These are phyloP conservation scores for Drosophila chauvacae DNA, from an alignment of 1,140 invertebrate genomes.

Conservation along the genomic window DNA sequence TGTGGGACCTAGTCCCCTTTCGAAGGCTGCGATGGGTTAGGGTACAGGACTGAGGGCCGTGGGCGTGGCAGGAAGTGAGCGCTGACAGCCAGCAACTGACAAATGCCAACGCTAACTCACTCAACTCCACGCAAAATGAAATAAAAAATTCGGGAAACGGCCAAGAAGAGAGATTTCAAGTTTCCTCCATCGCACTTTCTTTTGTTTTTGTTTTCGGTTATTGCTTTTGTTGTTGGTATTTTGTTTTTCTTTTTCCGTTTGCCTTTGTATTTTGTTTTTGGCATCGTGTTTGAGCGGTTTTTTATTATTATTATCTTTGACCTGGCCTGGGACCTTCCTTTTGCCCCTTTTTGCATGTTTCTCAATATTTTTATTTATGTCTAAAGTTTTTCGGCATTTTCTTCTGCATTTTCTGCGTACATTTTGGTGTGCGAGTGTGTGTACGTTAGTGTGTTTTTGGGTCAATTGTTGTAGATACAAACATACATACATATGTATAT, in stretches of 20 bases:
- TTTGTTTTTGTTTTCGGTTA: constrained; percentile 48
- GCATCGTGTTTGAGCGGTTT: constrained; percentile 66
- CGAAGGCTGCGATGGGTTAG: background rate
- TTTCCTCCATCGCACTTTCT: constrained; percentile 37
- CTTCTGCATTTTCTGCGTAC: constrained; percentile 39
- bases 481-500: constrained; percentile 6
- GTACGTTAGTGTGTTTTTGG: constrained; percentile 27
- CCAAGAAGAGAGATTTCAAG: constrained; percentile 58
- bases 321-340: constrained; percentile 33
- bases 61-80: constrained; percentile 57
- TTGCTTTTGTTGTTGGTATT: constrained; percentile 29
- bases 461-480: constrained; percentile 40
- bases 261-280: constrained; percentile 42
- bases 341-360: constrained; percentile 40
- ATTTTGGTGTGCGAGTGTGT: constrained; percentile 12
- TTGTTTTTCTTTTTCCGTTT: constrained; percentile 19
- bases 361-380: constrained; percentile 62
- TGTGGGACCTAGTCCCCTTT: constrained; percentile 20
- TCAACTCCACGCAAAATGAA: constrained; percentile 67
- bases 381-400: constrained; percentile 49
- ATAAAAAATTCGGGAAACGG: constrained; percentile 64
- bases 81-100: constrained; percentile 75
- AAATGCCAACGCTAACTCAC: constrained; percentile 79
- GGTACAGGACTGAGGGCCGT: background rate
- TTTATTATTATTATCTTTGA: constrained; percentile 78